Base-by-base conservation (phyloP, 2,888 invertebrate genomes). In the Eupeodes luniger region DNA sequence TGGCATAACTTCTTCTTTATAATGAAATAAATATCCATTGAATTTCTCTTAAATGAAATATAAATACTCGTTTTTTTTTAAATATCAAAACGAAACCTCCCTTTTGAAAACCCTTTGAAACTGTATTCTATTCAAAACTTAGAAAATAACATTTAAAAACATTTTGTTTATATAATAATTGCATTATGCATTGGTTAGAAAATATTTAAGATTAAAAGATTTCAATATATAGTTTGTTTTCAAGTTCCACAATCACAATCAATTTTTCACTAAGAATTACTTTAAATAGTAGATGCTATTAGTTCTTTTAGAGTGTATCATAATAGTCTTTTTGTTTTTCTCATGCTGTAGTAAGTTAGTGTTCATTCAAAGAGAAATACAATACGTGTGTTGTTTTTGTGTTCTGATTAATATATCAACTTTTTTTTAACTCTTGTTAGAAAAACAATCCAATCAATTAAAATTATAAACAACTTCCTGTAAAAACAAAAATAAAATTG, bases 401-500 rank as follows among this genome's bases (percentile, higher is more conserved):
- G 44, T 44, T 40, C 55, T 53, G 34, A 49, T 47, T 49, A 66
- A 49, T 49, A 66, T 4, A 47, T 66, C 7, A 44, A 47, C 27
- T 27, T 27, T 6, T 19, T 19, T 77, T 19, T 59, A 70, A 40
- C 19, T 57, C 11, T 3, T 55, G 69, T 67, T 53, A 69, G 66
- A 19, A 9, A 67, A 61, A 27, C 1, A 27, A 10, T 40, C 34
- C 12, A 40, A 16, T 66, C 14, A n/a, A 69, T 40, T 40, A 40
- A 47, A 79, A 36, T 27, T 27, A 27, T 66, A 78, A 64, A 44
- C 14, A 14, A 51, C 55, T 78, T 78, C 59, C 81, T 84, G 88
- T 66, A 90, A 90, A 89, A 89, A 90, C 1, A 91, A 91, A 51
- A 64, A 90, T 27, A 69, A 76, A 81, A 83, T 40, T 70, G 16